phyloP scores from a whole-genome alignment of 53 echinoderm and acorn worm species.

The Holothuria leucospilota region DNA sequence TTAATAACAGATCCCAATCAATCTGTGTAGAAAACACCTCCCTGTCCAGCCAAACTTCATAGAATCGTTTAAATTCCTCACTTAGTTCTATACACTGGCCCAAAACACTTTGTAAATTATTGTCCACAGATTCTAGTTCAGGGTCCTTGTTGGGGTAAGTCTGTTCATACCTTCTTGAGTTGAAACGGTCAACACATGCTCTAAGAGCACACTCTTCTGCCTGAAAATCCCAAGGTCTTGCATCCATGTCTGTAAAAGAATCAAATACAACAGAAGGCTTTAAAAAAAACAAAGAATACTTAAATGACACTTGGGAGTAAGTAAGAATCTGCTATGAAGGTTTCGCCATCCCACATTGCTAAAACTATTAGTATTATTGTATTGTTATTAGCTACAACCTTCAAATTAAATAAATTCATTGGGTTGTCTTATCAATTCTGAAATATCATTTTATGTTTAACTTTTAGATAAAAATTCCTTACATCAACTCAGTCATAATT shows the following conservation, averaged over 20 bases:
- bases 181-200: conserved; percentile 95
- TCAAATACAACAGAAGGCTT: background rate
- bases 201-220: conserved; percentile 97
- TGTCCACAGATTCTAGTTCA: conserved; percentile 84
- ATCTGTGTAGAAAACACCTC: conserved; percentile 97
- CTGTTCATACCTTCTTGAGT: conserved; percentile 88
- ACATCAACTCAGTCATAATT: too few relatives aligned
- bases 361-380: too few relatives aligned
- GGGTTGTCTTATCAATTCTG: background rate
- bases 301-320: background rate
- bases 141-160: conserved; percentile 63
- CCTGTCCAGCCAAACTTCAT: conserved; percentile 95
- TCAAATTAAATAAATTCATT: too few relatives aligned
- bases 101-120: conserved; percentile 93
- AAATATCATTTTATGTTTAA: too few relatives aligned
- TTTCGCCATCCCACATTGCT: background rate
- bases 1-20: conserved; percentile 94
- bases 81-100: conserved; percentile 87
- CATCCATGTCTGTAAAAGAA: conserved; percentile 92
- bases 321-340: background rate
- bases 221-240: conserved; percentile 98
- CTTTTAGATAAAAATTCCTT: too few relatives aligned
- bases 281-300: background rate
- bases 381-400: too few relatives aligned
- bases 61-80: conserved; percentile 92